Evolutionary conservation across 2,797 vertebrate species (phyloP), one percentile per base, ranked within the genome.

Genomic region (Cryptoprocta ferox): DNA sequence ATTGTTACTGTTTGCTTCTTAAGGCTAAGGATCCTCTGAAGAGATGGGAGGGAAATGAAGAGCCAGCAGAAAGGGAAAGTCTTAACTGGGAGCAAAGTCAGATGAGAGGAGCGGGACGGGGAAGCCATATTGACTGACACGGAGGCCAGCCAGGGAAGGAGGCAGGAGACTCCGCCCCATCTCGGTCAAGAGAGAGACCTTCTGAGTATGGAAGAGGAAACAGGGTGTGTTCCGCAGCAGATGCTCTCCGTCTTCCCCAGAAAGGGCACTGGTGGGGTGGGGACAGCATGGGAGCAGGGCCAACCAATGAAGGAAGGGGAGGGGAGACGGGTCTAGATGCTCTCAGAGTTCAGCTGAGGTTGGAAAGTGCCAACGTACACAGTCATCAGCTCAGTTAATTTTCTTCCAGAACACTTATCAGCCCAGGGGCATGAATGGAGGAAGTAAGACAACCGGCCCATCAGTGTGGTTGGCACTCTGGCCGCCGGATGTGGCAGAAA

Each of bases 271-370:
- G 81, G 1, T 6, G 14, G n/a, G 35, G 11, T 19, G 61, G 15
- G n/a, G 10, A 16, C 3, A 1, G 63, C 28, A 18, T 11, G 42
- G 11, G 50, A 26, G 28, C 45, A 16, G 28, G 70, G 42, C 39
- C 26, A 4, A 18, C 26, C 26, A 4, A 14, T 5, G 45, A 28
- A 83, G 28, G 42, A 70, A 50, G 45, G n/a, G 19, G 19, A 26
- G 0, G 0, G 30, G 53, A 24, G 15, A 10, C 13, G 1, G 3
- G 11, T 13, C 73, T 1, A 2, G 28, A 48, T 73, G 63, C n/a
- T 30, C 65, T 19, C 24, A 48, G n/a, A 73, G 82, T 24, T 42
- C 79, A 59, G 61, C 68, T 42, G 78, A 82, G 73, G 42, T 3
- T 66, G 37, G 5, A 19, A 3, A 28, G 65, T 32, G 70, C 42